Percentiles rank a stretch among this genome's conserved stretches.
Conservation (phyloP, 1,140 invertebrate species). For the Drosophila leontia region DNA sequence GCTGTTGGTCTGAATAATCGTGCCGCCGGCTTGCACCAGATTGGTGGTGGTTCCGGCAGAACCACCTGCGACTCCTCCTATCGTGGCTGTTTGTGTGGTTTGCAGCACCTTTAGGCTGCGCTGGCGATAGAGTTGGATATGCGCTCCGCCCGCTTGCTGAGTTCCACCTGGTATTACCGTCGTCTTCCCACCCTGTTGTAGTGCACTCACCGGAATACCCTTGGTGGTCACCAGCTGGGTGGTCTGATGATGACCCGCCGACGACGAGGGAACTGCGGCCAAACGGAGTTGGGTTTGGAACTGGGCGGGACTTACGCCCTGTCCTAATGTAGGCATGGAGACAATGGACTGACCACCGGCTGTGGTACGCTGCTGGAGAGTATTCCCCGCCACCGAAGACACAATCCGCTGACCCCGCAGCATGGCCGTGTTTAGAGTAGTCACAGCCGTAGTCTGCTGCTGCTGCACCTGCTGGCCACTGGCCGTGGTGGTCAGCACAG, state of each 20-base stretch:
- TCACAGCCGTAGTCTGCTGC: conserved; percentile 80
- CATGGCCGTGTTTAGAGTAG: conserved; percentile 82
- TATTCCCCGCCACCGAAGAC: conserved; percentile 77
- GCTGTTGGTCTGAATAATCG: conserved; percentile 74
- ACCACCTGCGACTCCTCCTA: conserved; percentile 22
- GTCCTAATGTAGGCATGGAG: conserved; percentile 73
- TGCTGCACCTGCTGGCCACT: conserved; percentile 72
- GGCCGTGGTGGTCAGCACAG: conserved; percentile 79
- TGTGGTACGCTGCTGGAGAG: conserved; percentile 76
- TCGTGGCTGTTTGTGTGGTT: conserved; percentile 37
- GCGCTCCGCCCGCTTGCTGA: conserved; percentile 81
- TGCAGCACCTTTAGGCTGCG: conserved; percentile 85
- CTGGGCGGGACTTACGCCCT: conserved; percentile 84
- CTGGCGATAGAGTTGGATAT: conserved; percentile 86
- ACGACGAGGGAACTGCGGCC: conserved; percentile 80
- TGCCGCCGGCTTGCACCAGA: conserved; percentile 58
- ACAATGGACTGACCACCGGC: conserved; percentile 85
- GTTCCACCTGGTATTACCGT: conserved; percentile 86
- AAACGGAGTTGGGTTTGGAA: conserved; percentile 86
- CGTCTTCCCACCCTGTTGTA: conserved; percentile 84
- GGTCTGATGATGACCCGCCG: conserved; percentile 78
- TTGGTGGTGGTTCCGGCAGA: conserved; percentile 29
- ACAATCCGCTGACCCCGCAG: conserved; percentile 85
- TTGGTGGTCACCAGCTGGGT: conserved; percentile 83
- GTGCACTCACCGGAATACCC: conserved; percentile 82